Percentiles rank a stretch among this genome's conserved stretches.
Evolutionary conservation across 2,113 vertebrate species (phyloP).

Genomic region (Engraulis encrasicolus): DNA sequence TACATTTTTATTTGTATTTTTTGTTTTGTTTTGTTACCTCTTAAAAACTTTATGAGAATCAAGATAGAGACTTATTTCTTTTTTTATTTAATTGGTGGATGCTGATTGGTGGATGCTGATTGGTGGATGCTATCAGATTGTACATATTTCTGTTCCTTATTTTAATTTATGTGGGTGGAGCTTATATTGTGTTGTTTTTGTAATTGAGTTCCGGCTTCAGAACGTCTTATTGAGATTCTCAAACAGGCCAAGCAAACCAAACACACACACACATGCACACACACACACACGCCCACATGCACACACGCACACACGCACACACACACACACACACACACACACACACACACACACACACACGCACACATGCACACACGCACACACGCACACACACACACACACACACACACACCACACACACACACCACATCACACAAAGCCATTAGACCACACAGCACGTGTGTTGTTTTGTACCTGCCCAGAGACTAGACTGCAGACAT

Average conservation of each 20-base stretch:
- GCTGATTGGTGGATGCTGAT: constrained; percentile 60
- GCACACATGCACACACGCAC: too few relatives aligned
- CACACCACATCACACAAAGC: too few relatives aligned
- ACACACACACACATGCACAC: neutral
- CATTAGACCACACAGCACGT: too few relatives aligned
- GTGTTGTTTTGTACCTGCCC: too few relatives aligned
- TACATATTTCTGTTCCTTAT: constrained; percentile 69
- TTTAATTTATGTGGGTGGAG: constrained; percentile 76
- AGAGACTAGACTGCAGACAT: too few relatives aligned
- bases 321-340: neutral
- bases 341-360: neutral
- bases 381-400: too few relatives aligned
- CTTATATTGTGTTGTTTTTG: constrained; percentile 45
- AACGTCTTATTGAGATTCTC: constrained; percentile 64
- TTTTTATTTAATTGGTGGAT: constrained; percentile 71
- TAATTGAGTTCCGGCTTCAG: constrained; percentile 25
- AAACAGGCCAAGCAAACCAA: constrained; percentile 37
- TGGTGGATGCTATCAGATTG: constrained; percentile 61
- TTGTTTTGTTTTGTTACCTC: too few relatives aligned
- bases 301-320: neutral
- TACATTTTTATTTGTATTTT: constrained; percentile 34
- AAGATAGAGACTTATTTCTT: constrained; percentile 54
- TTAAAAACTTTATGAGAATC: constrained; percentile 63
- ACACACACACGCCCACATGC: neutral
- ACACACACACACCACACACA: too few relatives aligned